Evolutionary conservation across 2,797 vertebrate species (phyloP), one percentile per base, ranked within the genome.

Genomic region (Melanotaenia maccullochi): DNA sequence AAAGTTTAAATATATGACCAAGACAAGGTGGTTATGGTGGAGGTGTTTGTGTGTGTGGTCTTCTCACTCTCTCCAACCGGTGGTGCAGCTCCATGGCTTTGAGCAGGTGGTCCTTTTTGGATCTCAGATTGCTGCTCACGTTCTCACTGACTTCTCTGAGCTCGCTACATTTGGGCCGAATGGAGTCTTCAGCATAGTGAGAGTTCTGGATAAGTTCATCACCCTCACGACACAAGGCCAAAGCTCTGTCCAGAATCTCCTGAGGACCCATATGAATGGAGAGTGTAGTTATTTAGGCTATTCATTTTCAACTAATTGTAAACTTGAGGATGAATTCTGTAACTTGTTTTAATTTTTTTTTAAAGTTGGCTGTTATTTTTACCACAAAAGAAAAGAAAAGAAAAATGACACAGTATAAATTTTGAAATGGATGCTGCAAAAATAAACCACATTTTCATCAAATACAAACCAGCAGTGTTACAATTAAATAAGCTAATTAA

Each of bases 181-280:
- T 96, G 59, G 97, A 98, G 88, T 99, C 97, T 82, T 98, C 94
- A 0, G 97, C 97, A 0, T 99, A 99, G 91, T 99, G 97, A 38
- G 95, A 96, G 76, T 90, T 95, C 82, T 95, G 87, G 54, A 98
- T 96, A 70, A 99, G 95, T 40, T 84, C 82, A 38, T 97, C 96
- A 0, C 96, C 96, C 20, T 97, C 95, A 6, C 71, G 82, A 0
- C 93, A 95, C 73, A 99, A 90, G 16, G 90, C 79, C 60, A 84
- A 81, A 32, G 97, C 95, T 76, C 86, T 91, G 64, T 93, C 91
- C 91, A 98, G 58, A 2, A 92, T 89, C 82, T 94, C 96, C 98
- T 99, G 89, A 55, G 22, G 59, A 79, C 5, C 73, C 67, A 54
- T 11, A 24, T 1, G 16, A 7, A 33, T 13, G 8, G 11, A 55